A percentile compares a stretch with the other conserved stretches of the same genome.
Conservation (phyloP, 1,140 invertebrate genomes). For the Pogonognathellus flavescens region DNA sequence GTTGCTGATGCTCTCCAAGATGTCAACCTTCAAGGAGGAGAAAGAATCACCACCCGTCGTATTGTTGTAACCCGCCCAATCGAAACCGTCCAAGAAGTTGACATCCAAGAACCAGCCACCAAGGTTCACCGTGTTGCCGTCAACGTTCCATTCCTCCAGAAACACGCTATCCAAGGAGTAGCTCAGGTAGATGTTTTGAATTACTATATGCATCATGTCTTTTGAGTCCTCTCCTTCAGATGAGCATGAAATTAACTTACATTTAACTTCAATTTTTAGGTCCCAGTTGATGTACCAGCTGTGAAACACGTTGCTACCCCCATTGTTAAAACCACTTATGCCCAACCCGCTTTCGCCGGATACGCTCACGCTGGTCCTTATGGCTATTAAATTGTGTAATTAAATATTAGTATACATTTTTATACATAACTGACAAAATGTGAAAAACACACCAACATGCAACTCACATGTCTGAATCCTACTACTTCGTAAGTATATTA, state of each 20-base stretch:
- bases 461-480: conserved; percentile 10
- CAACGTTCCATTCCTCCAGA: conserved; percentile 72
- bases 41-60: conserved; percentile 75
- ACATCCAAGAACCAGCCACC: conserved; percentile 75
- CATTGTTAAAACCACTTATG: conserved; percentile 47
- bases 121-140: conserved; percentile 71
- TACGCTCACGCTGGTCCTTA: not conserved
- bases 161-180: conserved; percentile 68
- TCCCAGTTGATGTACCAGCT: conserved; percentile 65
- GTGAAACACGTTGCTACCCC: conserved; percentile 65
- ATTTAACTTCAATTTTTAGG: not conserved
- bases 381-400: conserved; percentile 50
- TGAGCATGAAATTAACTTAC: not conserved
- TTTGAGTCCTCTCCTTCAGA: not conserved
- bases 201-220: not conserved
- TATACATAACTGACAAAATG: conserved; percentile 34
- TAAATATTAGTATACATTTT: conserved; percentile 33
- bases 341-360: not conserved
- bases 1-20: conserved; percentile 66
- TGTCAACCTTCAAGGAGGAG: conserved; percentile 69
- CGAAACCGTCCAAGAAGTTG: conserved; percentile 75
- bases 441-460: conserved; percentile 3
- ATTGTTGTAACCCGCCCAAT: conserved; percentile 77
- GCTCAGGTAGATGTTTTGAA: conserved; percentile 5
- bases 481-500: not conserved